These are phyloP conservation scores for Steinernema carpocapsae DNA, from an alignment of 2,888 invertebrate genomes.

Conservation along the genomic window DNA sequence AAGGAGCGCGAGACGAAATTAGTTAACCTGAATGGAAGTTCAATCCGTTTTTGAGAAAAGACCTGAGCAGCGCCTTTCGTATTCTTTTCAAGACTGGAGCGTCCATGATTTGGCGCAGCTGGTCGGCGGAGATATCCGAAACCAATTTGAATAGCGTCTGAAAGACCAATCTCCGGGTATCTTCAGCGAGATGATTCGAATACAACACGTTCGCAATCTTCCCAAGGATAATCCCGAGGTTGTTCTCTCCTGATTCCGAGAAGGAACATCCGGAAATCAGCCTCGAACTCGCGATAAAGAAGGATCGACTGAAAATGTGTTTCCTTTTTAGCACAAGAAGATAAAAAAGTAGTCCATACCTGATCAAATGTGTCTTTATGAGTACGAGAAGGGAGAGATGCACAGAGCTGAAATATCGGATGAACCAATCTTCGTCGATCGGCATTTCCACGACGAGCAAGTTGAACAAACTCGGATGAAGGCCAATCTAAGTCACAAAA, in stretches of 20 bases:
- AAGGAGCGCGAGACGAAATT: background rate
- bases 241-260: background rate
- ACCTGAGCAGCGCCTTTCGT: background rate
- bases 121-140: background rate
- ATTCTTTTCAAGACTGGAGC: background rate
- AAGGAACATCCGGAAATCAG: background rate
- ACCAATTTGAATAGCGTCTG: background rate
- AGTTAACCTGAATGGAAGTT: background rate
- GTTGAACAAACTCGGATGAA: conserved; percentile 1
- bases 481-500: background rate
- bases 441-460: conserved; percentile 1
- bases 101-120: background rate
- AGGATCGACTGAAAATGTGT: background rate
- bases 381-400: background rate
- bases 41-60: background rate
- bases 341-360: background rate
- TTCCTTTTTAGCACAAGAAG: too few species aligned
- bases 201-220: background rate
- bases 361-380: background rate
- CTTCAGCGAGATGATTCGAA: background rate
- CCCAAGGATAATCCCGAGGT: background rate
- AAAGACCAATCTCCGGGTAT: background rate
- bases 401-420: background rate
- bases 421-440: background rate
- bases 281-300: background rate